Evolutionary conservation across 2,888 invertebrate species (phyloP).

Genomic region (Apotomis turbidana): DNA sequence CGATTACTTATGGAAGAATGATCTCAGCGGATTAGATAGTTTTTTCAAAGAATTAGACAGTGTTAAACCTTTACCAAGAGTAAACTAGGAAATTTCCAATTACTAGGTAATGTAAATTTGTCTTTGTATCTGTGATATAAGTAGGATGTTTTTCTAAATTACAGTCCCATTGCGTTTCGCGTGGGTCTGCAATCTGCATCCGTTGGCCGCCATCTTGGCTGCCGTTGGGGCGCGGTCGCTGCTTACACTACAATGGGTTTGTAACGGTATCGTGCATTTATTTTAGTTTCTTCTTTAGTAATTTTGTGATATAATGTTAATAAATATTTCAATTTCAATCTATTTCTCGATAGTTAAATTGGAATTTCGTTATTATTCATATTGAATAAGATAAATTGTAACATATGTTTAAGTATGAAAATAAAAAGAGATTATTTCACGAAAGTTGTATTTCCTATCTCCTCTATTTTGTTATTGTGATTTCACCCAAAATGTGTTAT

Average conservation of each 20-base stretch:
- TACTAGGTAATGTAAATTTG: constrained; percentile 69
- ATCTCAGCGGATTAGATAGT: constrained; percentile 85
- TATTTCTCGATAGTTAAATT: constrained; percentile 70
- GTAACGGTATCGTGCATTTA: constrained; percentile 83
- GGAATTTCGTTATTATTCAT: constrained; percentile 79
- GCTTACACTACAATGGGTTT: constrained; percentile 85
- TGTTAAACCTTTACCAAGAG: constrained; percentile 77
- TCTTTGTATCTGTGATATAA: constrained; percentile 79
- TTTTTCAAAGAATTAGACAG: constrained; percentile 86
- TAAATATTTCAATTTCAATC: constrained; percentile 73
- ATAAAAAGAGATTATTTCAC: constrained; percentile 69
- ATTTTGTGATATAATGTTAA: constrained; percentile 51
- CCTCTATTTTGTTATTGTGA: constrained; percentile 63
- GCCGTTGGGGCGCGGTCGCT: constrained; percentile 83
- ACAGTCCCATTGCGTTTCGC: constrained; percentile 84
- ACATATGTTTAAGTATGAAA: constrained; percentile 82
- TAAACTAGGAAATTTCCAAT: constrained; percentile 57
- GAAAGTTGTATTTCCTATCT: constrained; percentile 61
- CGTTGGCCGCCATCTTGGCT: constrained; percentile 84
- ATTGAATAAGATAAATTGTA: constrained; percentile 81
- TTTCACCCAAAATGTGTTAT: constrained; percentile 81
- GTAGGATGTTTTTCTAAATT: constrained; percentile 84
- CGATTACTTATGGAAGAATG: constrained; percentile 82
- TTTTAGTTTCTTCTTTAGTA: constrained; percentile 51
- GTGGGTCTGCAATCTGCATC: constrained; percentile 80